A percentile compares a stretch with the other conserved stretches of the same genome.
phyloP scores from a whole-genome alignment of 2,888 invertebrate species.

The Pelosia muscerda region DNA sequence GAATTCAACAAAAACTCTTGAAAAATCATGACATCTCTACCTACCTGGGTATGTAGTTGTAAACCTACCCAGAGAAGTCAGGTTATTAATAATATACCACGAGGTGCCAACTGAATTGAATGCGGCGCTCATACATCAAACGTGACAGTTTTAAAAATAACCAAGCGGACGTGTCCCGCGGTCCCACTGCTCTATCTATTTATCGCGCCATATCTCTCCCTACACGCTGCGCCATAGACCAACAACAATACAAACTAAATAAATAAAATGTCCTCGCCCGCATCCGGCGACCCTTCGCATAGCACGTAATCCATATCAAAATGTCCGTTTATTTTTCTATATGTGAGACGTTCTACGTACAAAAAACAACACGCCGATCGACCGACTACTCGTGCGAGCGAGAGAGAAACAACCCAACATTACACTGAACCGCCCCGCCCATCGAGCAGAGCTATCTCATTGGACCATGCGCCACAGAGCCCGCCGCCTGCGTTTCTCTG shows the following conservation, averaged over 20 bases:
- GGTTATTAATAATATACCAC: conserved; percentile 8
- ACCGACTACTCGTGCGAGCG: conserved; percentile 69
- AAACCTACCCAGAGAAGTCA: not conserved
- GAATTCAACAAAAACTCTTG: not conserved
- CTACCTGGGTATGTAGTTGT: not conserved
- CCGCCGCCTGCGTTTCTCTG: conserved; percentile 72
- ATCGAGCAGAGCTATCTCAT: conserved; percentile 66
- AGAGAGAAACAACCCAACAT: conserved; percentile 65
- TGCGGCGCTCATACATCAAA: conserved; percentile 47
- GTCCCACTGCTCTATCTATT: conserved; percentile 75
- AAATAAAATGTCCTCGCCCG: conserved; percentile 79
- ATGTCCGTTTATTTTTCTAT: conserved; percentile 86
- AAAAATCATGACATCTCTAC: not conserved
- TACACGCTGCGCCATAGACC: conserved; percentile 27
- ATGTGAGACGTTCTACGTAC: conserved; percentile 73
- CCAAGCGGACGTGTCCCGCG: conserved; percentile 51
- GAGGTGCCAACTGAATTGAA: conserved; percentile 17
- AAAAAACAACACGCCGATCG: conserved; percentile 78
- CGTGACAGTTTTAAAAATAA: conserved; percentile 63
- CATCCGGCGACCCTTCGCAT: conserved; percentile 80
- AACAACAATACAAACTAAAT: conserved; percentile 74
- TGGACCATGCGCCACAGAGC: conserved; percentile 69
- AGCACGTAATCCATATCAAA: conserved; percentile 77
- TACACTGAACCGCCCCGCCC: conserved; percentile 73
- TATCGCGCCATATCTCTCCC: conserved; percentile 81